phyloP scores from a whole-genome alignment of 2,113 vertebrate genomes.

The Perognathus longimembris region DNA sequence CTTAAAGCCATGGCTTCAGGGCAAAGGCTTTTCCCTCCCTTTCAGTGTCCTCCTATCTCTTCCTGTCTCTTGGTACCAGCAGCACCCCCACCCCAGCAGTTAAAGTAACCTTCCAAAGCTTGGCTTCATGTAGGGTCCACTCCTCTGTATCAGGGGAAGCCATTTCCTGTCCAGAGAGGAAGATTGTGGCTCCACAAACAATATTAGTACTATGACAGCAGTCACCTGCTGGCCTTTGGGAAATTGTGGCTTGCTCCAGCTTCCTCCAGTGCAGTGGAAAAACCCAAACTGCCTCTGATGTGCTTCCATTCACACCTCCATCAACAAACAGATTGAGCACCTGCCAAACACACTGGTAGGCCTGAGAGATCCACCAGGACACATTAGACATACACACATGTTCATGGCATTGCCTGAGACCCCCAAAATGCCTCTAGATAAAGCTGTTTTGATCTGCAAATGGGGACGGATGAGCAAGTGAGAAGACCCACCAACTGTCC shows the following conservation, averaged over 20 bases:
- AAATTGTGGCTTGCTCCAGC: slow-evolving; percentile 8
- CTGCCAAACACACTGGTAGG: slow-evolving; percentile 7
- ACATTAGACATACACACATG: background rate
- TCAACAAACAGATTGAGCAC: slow-evolving; percentile 54
- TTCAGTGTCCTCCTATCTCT: background rate
- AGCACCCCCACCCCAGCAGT: background rate
- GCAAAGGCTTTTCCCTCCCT: slow-evolving; percentile 50
- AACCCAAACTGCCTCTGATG: slow-evolving; percentile 30
- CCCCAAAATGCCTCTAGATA: background rate
- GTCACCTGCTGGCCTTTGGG: slow-evolving; percentile 57
- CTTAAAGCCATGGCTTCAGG: slow-evolving; percentile 22
- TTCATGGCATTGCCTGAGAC: background rate
- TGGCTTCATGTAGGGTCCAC: slow-evolving; percentile 31
- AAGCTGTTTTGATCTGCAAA: background rate
- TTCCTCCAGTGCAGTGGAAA: slow-evolving; percentile 66
- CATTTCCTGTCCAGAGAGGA: slow-evolving; percentile 24
- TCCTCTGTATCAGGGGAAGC: background rate
- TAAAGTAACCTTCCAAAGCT: slow-evolving; percentile 48
- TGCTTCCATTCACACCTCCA: slow-evolving; percentile 53
- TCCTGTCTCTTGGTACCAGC: background rate
- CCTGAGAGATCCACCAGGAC: background rate
- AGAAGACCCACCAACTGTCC: background rate
- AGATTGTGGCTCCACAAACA: slow-evolving; percentile 66
- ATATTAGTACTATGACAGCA: slow-evolving; percentile 54
- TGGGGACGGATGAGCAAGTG: background rate